A percentile compares a stretch with the other conserved stretches of the same genome.
These are phyloP conservation scores for Kradibia gibbosae DNA, from an alignment of 1,140 invertebrate genomes.

Conservation along the genomic window DNA sequence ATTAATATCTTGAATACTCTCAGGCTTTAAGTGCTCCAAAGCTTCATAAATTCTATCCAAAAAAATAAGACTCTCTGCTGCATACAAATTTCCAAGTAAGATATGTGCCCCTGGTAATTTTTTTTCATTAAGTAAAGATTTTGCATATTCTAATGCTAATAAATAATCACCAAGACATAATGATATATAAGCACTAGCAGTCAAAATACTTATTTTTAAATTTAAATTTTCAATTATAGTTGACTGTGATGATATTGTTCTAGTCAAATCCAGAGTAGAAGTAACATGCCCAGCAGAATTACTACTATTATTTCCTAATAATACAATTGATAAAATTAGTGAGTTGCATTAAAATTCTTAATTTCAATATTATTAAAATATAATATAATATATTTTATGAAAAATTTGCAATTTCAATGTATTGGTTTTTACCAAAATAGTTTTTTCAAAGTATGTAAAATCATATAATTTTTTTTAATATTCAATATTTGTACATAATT, in stretches of 20 bases:
- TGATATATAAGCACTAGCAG: constrained; percentile 86
- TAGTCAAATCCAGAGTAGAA: constrained; percentile 53
- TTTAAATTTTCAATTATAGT: constrained; percentile 64
- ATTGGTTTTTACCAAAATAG: no score
- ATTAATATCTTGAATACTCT: constrained; percentile 78
- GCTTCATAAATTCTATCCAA: constrained; percentile 89
- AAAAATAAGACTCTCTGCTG: constrained; percentile 89
- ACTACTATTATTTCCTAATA: constrained; percentile 19
- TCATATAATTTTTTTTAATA: no score
- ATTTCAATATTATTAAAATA: no score
- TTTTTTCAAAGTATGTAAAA: no score
- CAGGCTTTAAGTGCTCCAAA: constrained; percentile 87
- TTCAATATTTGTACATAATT: no score
- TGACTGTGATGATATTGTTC: constrained; percentile 56
- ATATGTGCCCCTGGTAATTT: constrained; percentile 79
- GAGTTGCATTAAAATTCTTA: neutral
- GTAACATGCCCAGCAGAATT: constrained; percentile 18
- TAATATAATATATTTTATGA: neutral
- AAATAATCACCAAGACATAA: constrained; percentile 89
- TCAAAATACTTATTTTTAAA: constrained; percentile 81
- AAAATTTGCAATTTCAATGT: no score
- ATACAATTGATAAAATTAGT: neutral
- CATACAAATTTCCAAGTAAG: constrained; percentile 89
- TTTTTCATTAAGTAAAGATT: constrained; percentile 78
- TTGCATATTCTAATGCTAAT: constrained; percentile 85